Base-by-base conservation (phyloP, 2,888 invertebrate species). In the Muschampia plurimacula region DNA sequence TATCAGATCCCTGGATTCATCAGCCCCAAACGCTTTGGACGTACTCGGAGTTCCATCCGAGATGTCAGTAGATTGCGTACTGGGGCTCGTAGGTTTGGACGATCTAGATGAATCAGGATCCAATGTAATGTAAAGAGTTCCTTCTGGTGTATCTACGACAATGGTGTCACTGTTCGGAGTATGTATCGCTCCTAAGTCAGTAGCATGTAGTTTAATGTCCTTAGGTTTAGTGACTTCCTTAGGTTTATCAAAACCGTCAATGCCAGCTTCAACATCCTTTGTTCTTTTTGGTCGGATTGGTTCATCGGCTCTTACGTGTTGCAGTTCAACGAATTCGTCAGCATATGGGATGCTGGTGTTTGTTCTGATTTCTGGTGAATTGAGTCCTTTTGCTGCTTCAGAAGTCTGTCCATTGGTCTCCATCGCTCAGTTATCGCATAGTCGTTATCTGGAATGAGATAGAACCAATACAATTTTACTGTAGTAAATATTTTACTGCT, bases 121-220 rank as follows among this genome's bases (percentile, higher is more conserved):
- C 80, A 94, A 78, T 52, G 93, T 94, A 32, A 94, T 92, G 36
- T 94, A 94, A 2, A 94, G 80, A 7, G 90, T 93, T 12, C 93
- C 93, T 87, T 94, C 93, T 67, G 93, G 93, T 2, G 93, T 94
- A 72, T 93, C 89, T 0, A 94, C 91, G 49, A 93, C 89, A 80
- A 94, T 93, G 0, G 93, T 93, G 78, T 94, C 93, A 77, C 85
- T 92, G 69, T 93, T 87, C 9, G 93, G 90, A 1, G 88, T 86
- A 75, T 89, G 91, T 12, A 92, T 85, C 5, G 86, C 81, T n/a
- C 91, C 92, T 70, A 94, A 78, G 75, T 94, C 92, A 1, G 82
- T 69, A 0, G 89, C 90, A 28, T 93, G 92, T 36, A 92, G 80
- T 78, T 86, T 87, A 60, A 73, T 75, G 22, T 77, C 74, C 32